Evolutionary conservation across 1,140 invertebrate genomes (phyloP), one percentile per base, ranked within the genome.

Genomic region (Drosophila ficusphila): DNA sequence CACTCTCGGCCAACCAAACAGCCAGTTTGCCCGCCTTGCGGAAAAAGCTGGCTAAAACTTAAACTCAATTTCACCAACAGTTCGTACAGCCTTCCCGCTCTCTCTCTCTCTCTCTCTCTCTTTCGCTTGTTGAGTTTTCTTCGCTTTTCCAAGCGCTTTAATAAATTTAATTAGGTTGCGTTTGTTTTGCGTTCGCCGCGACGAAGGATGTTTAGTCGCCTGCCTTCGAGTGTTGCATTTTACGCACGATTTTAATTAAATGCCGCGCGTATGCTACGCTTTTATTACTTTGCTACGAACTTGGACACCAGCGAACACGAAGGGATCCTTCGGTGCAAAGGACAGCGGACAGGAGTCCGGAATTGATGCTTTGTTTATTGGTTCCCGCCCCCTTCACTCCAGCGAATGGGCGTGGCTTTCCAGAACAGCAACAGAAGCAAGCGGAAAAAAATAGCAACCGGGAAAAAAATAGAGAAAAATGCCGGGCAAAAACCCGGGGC

Each of bases 241-340:
- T 79, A 76, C 67, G 57, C 76, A 73, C 72, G 81, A 82, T 85
- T 86, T 85, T 85, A 79, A 85, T 85, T 85, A 85, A 85, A 86
- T 65, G 68, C 48, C 42, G 57, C 62, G 61, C 61, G 68, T 64
- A 62, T 62, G 65, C 79, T 47, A 2, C 58, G 54, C 39, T 71
- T 71, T 71, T 56, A 74, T 70, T 60, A 48, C 54, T 33, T 34
- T 23, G 27, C 14, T 75, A 42, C 21, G 36, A 34, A 12, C 27
- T n/a, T 27, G 36, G 34, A 12, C 27, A 16, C 19, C n/a, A 12
- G n/a, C 5, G 4, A 23, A 9, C 9, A 27, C 4, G 18, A 19
- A 4, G 21, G 8, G 34, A 11, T 29, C n/a, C n/a, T n/a, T n/a
- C n/a, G n/a, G n/a, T n/a, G n/a, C n/a, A n/a, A n/a, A n/a, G 12